phyloP scores from a whole-genome alignment of 1,140 invertebrate species.

The Euborellia annulipes region DNA sequence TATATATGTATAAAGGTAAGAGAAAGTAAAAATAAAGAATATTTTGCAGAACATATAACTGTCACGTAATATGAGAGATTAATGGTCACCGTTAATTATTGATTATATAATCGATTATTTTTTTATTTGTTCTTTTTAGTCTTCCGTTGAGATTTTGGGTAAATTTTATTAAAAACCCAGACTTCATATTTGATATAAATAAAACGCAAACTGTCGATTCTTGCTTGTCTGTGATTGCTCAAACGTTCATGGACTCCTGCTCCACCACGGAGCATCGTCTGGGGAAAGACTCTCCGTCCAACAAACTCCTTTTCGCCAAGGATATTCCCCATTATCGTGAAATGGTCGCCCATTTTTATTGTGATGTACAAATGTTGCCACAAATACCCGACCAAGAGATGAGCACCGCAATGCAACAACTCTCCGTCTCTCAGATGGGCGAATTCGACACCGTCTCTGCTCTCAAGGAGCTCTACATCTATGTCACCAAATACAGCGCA shows the following conservation, averaged over 20 bases:
- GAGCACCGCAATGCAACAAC: constrained; percentile 78
- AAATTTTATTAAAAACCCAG: constrained; percentile 92
- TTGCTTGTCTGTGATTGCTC: constrained; percentile 84
- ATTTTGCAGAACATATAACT: too few species aligned
- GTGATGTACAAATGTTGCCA: constrained; percentile 64
- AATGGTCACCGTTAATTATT: too few species aligned
- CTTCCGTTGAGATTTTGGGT: constrained; percentile 91
- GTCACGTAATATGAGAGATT: too few species aligned
- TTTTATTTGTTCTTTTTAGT: constrained; percentile 35
- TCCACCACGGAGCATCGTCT: constrained; percentile 74
- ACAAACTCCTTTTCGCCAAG: constrained; percentile 88
- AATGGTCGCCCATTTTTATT: constrained; percentile 76
- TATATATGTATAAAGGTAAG: too few species aligned
- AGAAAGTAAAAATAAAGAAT: too few species aligned
- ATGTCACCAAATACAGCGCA: constrained; percentile 84
- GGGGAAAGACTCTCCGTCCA: constrained; percentile 88
- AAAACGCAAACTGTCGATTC: constrained; percentile 84
- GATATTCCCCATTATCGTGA: constrained; percentile 80
- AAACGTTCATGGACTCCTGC: constrained; percentile 93
- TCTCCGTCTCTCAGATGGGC: constrained; percentile 70
- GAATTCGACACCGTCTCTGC: constrained; percentile 83
- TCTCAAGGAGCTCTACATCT: constrained; percentile 85
- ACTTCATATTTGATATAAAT: constrained; percentile 92
- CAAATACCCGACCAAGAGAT: constrained; percentile 85
- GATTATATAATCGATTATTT: too few species aligned